Evolutionary conservation across 2,888 invertebrate species (phyloP).

Genomic region (Ophioninae sp.): DNA sequence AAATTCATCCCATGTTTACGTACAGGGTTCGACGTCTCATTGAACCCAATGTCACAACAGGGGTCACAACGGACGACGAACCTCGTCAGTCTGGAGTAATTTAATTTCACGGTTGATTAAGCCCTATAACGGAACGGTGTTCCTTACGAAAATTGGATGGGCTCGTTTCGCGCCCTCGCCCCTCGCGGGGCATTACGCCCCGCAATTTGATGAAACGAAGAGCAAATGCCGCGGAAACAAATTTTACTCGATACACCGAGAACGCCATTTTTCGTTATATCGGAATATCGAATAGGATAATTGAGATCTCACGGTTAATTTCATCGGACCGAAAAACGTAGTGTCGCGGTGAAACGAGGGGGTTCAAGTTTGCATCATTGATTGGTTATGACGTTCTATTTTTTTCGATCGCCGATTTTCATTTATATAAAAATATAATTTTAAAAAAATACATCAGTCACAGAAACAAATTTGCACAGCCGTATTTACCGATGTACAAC

Average conservation of each 20-base stretch:
- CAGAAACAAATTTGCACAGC: too few species aligned
- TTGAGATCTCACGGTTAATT: neutral
- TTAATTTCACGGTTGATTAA: slow-evolving; percentile 59
- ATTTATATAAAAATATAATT: too few species aligned
- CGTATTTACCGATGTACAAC: too few species aligned
- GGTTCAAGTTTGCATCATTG: too few species aligned
- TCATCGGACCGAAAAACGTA: neutral
- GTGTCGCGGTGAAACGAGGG: neutral
- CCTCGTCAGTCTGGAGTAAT: slow-evolving; percentile 57
- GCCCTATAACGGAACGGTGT: slow-evolving; percentile 25
- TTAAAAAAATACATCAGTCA: too few species aligned
- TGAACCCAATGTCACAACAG: slow-evolving; percentile 21
- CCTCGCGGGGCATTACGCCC: neutral
- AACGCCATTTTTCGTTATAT: neutral
- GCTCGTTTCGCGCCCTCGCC: neutral
- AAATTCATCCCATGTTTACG: slow-evolving; percentile 14
- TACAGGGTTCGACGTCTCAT: neutral
- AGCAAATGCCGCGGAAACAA: neutral
- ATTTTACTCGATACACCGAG: slow-evolving; percentile 3
- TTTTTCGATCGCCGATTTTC: too few species aligned
- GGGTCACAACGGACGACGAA: slow-evolving; percentile 32
- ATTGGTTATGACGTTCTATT: too few species aligned
- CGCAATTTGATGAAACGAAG: slow-evolving; percentile 19
- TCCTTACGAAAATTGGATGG: slow-evolving; percentile 34
- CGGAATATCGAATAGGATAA: neutral